These are phyloP conservation scores for Styela plicata DNA, from an alignment of 23 tunicate species.

Conservation along the genomic window DNA sequence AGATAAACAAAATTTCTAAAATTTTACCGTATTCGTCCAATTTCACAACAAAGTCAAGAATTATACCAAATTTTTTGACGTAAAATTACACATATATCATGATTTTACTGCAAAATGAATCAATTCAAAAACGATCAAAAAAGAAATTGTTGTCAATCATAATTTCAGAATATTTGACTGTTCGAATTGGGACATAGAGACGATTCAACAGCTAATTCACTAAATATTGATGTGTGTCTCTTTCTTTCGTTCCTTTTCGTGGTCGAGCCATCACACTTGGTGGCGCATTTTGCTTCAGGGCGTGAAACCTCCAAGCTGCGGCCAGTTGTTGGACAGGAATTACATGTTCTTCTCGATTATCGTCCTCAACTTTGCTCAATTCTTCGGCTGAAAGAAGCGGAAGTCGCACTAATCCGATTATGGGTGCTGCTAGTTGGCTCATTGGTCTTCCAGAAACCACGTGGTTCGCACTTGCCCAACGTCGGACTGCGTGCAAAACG, in stretches of 20 bases:
- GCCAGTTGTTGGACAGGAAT: slow-evolving; percentile 90
- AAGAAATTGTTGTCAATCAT: too few relatives aligned
- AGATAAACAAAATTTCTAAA: too few relatives aligned
- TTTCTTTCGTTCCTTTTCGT: slow-evolving; percentile 44
- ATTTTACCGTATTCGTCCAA: too few relatives aligned
- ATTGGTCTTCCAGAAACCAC: slow-evolving; percentile 43
- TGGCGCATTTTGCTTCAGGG: slow-evolving; percentile 76
- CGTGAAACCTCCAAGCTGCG: slow-evolving; percentile 91
- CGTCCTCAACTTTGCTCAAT: slow-evolving; percentile 77
- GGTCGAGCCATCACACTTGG: slow-evolving; percentile 40
- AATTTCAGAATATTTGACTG: too few relatives aligned
- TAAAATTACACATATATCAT: too few relatives aligned
- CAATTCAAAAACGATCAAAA: too few relatives aligned
- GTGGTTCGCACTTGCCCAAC: slow-evolving; percentile 58
- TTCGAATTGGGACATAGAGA: too few relatives aligned
- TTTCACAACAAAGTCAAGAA: too few relatives aligned
- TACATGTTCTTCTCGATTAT: slow-evolving; percentile 51
- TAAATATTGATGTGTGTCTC: slow-evolving; percentile 65
- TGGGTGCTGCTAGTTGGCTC: slow-evolving; percentile 55
- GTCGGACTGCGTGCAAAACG: slow-evolving; percentile 54
- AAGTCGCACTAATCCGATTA: slow-evolving; percentile 61
- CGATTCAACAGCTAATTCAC: too few relatives aligned
- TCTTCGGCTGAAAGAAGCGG: slow-evolving; percentile 74
- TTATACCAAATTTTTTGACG: too few relatives aligned
- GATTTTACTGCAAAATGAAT: too few relatives aligned